phyloP scores from a whole-genome alignment of 1,140 invertebrate genomes.

The Pteromalus puparum region DNA sequence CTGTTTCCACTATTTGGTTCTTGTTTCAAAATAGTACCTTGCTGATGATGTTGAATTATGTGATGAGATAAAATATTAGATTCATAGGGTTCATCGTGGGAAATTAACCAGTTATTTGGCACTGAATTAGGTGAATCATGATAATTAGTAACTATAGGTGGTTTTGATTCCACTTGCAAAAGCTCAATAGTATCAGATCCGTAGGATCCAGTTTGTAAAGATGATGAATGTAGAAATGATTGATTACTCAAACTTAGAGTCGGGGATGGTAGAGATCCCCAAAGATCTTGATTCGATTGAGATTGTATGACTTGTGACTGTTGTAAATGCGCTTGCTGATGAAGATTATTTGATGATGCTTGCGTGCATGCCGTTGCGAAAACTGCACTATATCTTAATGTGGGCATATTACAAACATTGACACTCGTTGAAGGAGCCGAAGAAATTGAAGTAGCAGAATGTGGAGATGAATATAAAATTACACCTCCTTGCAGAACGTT shows the following conservation, averaged over 20 bases:
- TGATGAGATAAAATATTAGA: conserved; percentile 67
- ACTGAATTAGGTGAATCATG: conserved; percentile 67
- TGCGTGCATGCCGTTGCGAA: conserved; percentile 80
- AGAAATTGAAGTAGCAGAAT: conserved; percentile 5
- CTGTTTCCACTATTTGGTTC: conserved; percentile 26
- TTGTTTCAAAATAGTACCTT: conserved; percentile 49
- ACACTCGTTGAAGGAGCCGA: conserved; percentile 64
- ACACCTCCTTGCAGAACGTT: conserved; percentile 71
- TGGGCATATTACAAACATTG: conserved; percentile 78
- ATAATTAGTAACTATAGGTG: conserved; percentile 67
- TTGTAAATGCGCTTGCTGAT: conserved; percentile 59
- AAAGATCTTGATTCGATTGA: conserved; percentile 66
- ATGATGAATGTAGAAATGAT: conserved; percentile 68
- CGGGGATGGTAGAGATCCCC: conserved; percentile 74
- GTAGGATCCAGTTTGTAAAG: conserved; percentile 65
- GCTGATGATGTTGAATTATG: conserved; percentile 58
- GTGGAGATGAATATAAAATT: conserved; percentile 69
- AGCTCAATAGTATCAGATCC: conserved; percentile 71
- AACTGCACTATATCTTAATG: conserved; percentile 80
- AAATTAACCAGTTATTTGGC: conserved; percentile 69
- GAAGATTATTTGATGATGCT: conserved; percentile 73
- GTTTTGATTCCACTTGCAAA: conserved; percentile 71
- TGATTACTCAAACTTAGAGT: conserved; percentile 68
- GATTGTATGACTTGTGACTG: conserved; percentile 62
- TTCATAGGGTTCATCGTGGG: conserved; percentile 86